Conservation (phyloP, 92 coral and sea anemone species). For the Chrysogorgia sp. region DNA sequence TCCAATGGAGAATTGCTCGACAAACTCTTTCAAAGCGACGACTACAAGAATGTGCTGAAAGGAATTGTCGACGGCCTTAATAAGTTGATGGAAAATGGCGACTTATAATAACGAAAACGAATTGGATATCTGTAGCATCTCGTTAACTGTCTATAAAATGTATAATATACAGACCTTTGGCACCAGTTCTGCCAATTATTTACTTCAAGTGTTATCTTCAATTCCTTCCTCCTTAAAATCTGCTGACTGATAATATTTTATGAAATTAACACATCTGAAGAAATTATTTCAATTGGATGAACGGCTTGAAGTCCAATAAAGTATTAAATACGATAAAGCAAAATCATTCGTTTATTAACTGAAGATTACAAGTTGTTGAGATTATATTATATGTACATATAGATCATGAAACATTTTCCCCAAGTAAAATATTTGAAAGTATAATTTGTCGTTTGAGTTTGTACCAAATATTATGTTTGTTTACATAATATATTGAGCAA, state of each 20-base stretch:
- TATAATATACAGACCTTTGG: background rate
- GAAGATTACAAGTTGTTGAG: background rate
- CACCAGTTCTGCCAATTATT: background rate
- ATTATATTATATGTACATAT: background rate
- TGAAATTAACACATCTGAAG: background rate
- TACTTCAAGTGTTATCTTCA: too few species aligned
- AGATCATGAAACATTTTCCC: background rate
- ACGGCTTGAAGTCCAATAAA: too few species aligned
- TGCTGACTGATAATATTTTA: too few species aligned
- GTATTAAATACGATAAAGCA: background rate
- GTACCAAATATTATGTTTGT: too few species aligned
- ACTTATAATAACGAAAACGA: slow-evolving; percentile 56
- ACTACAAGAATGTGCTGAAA: slow-evolving; percentile 65
- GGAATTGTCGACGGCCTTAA: slow-evolving; percentile 84
- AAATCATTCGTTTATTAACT: background rate
- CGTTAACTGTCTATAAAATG: background rate
- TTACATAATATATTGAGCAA: too few species aligned
- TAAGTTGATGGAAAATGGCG: slow-evolving; percentile 94
- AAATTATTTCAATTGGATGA: slow-evolving; percentile 5
- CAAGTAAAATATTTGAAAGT: slow-evolving; percentile 1
- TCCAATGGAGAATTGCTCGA: slow-evolving; percentile 90
- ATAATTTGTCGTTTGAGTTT: background rate
- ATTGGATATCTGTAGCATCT: background rate
- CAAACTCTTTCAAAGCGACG: slow-evolving; percentile 77
- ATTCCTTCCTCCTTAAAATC: too few species aligned